A percentile compares a stretch with the other conserved stretches of the same genome.
Conservation (phyloP, 92 coral and sea anemone species). For the Palythoa caribaeorum region DNA sequence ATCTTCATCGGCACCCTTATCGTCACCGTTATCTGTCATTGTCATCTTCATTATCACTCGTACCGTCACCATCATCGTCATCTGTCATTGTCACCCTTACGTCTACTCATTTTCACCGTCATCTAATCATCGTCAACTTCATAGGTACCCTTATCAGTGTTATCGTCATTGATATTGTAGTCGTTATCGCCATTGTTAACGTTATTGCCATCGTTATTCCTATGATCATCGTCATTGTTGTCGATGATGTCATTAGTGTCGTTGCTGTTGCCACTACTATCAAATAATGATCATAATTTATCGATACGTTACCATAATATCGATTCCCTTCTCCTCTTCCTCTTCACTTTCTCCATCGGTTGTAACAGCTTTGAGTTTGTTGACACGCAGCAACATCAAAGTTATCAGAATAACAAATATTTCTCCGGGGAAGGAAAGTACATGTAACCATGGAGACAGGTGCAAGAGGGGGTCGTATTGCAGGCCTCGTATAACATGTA, state of each 20-base stretch:
- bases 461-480: background rate
- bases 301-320: conserved; percentile 1
- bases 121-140: too few relatives aligned
- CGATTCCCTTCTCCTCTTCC: background rate
- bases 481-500: conserved; percentile 2
- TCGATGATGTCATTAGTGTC: background rate
- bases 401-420: background rate
- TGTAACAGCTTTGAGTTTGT: background rate
- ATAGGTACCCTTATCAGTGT: too few relatives aligned
- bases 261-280: background rate
- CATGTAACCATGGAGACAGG: conserved; percentile 17
- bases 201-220: too few relatives aligned
- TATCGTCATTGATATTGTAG: too few relatives aligned
- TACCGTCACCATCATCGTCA: too few relatives aligned
- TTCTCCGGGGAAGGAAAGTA: background rate
- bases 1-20: too few relatives aligned
- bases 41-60: too few relatives aligned
- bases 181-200: too few relatives aligned
- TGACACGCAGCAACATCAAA: background rate
- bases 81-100: too few relatives aligned
- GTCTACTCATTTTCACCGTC: too few relatives aligned
- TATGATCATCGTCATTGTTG: too few relatives aligned
- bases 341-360: background rate
- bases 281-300: background rate
- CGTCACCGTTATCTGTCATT: too few relatives aligned